These are phyloP conservation scores for Cassiopea andromeda DNA, from an alignment of 30 jellyfish, hydroid and myxozoan species.

Conservation along the genomic window DNA sequence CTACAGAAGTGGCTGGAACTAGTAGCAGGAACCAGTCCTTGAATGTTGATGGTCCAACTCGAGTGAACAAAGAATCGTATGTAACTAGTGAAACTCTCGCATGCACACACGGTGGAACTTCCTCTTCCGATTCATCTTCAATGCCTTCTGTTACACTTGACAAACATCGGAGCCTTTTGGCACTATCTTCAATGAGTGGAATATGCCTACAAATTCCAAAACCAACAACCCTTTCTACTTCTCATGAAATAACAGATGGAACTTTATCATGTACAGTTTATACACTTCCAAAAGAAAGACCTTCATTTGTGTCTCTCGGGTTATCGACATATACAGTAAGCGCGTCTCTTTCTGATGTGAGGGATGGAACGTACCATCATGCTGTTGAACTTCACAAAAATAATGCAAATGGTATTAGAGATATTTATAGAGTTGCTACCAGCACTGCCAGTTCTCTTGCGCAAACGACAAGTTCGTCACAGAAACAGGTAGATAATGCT, in stretches of 20 bases:
- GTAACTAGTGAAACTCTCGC: neutral
- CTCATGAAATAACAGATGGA: neutral
- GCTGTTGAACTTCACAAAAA: neutral
- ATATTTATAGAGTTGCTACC: neutral
- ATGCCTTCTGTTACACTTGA: neutral
- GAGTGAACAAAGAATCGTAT: neutral
- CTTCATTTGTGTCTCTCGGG: neutral
- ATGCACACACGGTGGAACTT: neutral
- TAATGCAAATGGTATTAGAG: neutral
- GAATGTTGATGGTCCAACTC: neutral
- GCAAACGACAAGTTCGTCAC: neutral
- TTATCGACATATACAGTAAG: neutral
- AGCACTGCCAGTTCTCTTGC: neutral
- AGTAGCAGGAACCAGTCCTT: neutral
- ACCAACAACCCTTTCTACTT: too few species aligned
- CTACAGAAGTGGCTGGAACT: neutral
- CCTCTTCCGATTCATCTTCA: neutral
- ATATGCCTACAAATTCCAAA: too few species aligned
- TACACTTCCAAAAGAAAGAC: neutral
- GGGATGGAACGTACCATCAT: neutral
- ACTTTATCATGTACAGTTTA: neutral
- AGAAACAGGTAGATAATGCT: neutral
- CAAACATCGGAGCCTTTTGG: neutral
- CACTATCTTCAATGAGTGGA: neutral
- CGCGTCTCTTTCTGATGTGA: neutral